phyloP scores from a whole-genome alignment of 2,113 vertebrate genomes.

The Spheniscus mendiculus region DNA sequence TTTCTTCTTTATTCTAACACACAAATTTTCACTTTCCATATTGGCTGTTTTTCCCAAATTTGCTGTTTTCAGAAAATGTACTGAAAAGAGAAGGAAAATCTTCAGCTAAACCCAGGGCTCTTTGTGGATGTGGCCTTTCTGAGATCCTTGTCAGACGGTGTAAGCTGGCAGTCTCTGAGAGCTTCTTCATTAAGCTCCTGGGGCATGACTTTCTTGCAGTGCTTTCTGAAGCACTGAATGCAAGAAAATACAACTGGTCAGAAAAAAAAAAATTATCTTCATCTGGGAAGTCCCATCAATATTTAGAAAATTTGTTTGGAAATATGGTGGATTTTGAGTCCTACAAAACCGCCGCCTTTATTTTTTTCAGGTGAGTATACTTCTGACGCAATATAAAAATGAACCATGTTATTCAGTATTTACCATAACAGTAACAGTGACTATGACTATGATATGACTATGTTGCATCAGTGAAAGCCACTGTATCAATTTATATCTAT shows the following conservation, averaged over 20 bases:
- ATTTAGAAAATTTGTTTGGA: not conserved
- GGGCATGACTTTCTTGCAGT: not conserved
- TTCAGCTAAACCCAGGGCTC: not conserved
- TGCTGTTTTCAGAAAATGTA: not conserved
- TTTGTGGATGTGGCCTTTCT: not conserved
- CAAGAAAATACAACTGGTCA: not conserved
- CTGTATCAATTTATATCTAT: not conserved
- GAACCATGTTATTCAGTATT: not conserved
- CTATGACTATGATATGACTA: too few species aligned
- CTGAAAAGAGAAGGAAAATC: not conserved
- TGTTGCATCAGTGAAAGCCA: not conserved
- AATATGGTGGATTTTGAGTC: not conserved
- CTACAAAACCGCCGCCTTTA: accelerated
- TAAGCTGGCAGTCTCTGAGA: not conserved
- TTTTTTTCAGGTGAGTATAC: not conserved
- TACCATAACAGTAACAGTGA: not conserved
- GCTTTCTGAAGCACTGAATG: not conserved
- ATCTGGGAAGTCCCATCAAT: not conserved
- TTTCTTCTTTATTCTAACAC: not conserved
- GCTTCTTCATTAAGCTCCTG: not conserved
- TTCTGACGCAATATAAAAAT: not conserved
- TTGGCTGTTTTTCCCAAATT: not conserved
- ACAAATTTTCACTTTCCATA: not conserved
- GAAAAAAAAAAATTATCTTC: not conserved
- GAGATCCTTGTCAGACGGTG: not conserved